Conservation (phyloP, 2,888 invertebrate species). For the Smittia sp. region DNA sequence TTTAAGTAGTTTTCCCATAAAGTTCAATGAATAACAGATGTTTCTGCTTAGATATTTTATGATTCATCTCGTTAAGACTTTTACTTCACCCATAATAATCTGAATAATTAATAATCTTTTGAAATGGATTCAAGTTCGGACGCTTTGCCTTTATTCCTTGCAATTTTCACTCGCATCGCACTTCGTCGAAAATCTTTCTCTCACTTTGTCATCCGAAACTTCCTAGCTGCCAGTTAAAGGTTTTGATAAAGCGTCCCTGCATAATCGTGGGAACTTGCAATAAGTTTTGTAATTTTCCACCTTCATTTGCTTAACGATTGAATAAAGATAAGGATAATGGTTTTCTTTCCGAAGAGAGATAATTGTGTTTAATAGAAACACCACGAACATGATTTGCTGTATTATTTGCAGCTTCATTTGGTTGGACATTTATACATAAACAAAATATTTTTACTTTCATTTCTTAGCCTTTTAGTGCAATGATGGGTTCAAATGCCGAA, state of each 20-base stretch:
- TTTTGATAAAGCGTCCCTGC: conserved; percentile 32
- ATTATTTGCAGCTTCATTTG: neutral
- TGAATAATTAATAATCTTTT: conserved; percentile 39
- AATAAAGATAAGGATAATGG: neutral
- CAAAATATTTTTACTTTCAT: neutral
- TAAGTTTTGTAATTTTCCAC: neutral
- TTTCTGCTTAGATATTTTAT: neutral
- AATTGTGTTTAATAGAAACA: conserved; percentile 14
- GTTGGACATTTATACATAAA: conserved; percentile 26
- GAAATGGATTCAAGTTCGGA: conserved; percentile 22
- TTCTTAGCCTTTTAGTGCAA: neutral
- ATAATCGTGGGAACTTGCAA: conserved; percentile 7
- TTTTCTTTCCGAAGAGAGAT: conserved; percentile 21
- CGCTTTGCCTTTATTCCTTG: conserved; percentile 6
- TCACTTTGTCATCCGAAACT: conserved; percentile 29
- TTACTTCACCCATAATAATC: conserved; percentile 18
- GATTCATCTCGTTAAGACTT: neutral
- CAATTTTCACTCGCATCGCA: neutral
- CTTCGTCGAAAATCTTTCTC: neutral
- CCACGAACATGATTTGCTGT: neutral
- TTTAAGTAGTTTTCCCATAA: neutral
- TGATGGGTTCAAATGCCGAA: conserved; percentile 8
- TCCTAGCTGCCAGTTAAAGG: conserved; percentile 41
- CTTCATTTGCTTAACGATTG: conserved; percentile 14
- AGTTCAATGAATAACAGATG: neutral